Percentiles rank a stretch among this genome's conserved stretches.
These are phyloP conservation scores for Folsomia candida DNA, from an alignment of 2,888 invertebrate genomes.

Conservation along the genomic window DNA sequence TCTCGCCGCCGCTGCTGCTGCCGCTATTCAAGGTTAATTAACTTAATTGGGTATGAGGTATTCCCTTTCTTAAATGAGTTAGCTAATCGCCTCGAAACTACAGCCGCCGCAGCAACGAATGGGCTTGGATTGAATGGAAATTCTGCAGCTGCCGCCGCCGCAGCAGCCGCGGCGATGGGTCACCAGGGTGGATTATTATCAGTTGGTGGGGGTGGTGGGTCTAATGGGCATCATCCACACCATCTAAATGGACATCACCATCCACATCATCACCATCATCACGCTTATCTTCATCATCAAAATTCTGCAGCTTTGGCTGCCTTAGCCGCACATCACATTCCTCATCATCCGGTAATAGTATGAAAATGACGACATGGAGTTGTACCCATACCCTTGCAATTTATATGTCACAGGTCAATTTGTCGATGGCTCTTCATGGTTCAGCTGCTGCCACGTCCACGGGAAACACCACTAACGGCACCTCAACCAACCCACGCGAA, in stretches of 20 bases:
- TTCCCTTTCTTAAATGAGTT: no score
- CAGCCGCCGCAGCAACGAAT: background rate
- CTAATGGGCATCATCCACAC: background rate
- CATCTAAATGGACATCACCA: background rate
- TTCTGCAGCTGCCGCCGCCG: background rate
- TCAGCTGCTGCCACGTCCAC: background rate
- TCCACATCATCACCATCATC: background rate
- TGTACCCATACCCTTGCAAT: no score
- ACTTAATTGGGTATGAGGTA: no score
- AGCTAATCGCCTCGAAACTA: no score
- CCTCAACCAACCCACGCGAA: background rate
- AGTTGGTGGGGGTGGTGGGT: constrained; percentile 17
- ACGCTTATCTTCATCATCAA: background rate
- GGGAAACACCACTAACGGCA: no score
- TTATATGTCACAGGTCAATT: background rate
- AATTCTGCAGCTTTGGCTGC: background rate
- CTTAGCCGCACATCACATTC: no score
- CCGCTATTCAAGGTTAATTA: no score
- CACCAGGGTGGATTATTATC: background rate
- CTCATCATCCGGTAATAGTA: background rate
- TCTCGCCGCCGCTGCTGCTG: background rate
- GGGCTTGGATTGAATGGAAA: background rate
- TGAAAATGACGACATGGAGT: no score
- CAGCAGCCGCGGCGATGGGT: background rate
- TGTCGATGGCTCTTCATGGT: background rate